phyloP scores from a whole-genome alignment of 2,113 vertebrate species.

The Hymenochirus boettgeri region DNA sequence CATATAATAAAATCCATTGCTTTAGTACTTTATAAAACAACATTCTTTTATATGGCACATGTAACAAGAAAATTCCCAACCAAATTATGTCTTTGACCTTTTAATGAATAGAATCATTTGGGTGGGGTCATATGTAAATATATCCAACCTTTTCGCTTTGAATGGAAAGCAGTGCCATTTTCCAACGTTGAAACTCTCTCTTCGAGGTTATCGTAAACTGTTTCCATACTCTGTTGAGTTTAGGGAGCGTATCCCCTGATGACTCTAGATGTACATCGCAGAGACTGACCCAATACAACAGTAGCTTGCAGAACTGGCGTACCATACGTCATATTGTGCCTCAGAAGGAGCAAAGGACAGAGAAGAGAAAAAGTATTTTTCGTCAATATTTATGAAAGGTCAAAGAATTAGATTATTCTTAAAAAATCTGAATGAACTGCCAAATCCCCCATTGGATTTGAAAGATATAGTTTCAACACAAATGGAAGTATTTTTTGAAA shows the following conservation, averaged over 20 bases:
- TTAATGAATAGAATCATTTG: conserved; percentile 13
- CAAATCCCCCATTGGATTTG: no score
- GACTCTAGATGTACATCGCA: conserved; percentile 91
- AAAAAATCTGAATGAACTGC: no score
- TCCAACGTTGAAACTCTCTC: conserved; percentile 85
- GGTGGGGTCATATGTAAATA: conserved; percentile 16
- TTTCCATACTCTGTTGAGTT: conserved; percentile 94
- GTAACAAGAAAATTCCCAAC: background rate
- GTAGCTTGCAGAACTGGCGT: conserved; percentile 95
- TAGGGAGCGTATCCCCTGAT: conserved; percentile 90
- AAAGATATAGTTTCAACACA: no score
- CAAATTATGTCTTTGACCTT: conserved; percentile 19
- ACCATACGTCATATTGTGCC: conserved; percentile 96
- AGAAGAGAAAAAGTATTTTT: no score
- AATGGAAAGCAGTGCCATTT: conserved; percentile 86
- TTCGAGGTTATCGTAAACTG: conserved; percentile 90
- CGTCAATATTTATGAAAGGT: background rate
- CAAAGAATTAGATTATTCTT: background rate
- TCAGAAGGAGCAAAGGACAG: conserved; percentile 53
- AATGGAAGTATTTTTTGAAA: no score
- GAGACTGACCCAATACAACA: conserved; percentile 91
- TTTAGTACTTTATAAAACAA: conserved; percentile 1
- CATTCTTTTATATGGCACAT: background rate
- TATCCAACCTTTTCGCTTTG: conserved; percentile 77
- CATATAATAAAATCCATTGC: background rate